Evolutionary conservation across 2,888 invertebrate genomes (phyloP), one percentile per base, ranked within the genome.

Genomic region (Gandaritis pyraliata): DNA sequence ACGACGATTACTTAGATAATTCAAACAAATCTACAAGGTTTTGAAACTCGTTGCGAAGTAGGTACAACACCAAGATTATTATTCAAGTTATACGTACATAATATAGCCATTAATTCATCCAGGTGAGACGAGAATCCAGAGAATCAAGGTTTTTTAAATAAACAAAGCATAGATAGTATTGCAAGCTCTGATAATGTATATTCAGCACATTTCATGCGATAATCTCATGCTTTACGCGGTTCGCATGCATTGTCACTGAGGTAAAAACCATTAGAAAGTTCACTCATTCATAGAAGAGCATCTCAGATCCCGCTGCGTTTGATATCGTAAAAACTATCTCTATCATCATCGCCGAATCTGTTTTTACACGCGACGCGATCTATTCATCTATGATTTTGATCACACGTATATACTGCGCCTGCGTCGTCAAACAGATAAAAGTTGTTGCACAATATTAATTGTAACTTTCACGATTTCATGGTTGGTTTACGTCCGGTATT

Each of bases 231-330:
- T 64, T 66, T 62, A 66, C 59, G 52, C 60, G 71, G 67, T 71
- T 72, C 67, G 63, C 63, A 72, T 63, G 63, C 56, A 63, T 67
- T 64, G 53, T 68, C 62, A 68, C 71, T 75, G 72, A 68, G 66
- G 68, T 72, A 65, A 73, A 72, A 78, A 73, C 72, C 72, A 80
- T 73, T 82, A 82, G 88, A 89, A 88, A 90, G 87, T 86, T 74
- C 72, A 73, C 74, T 72, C 69, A 77, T 78, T 70, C 65, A 71
- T 73, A 78, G 65, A 73, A 78, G 73, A 78, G 66, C 60, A 72
- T 70, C 43, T 16, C 75, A 74, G 76, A 74, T 78, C 81, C 77
- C 76, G 78, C 81, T 82, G 75, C 77, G 76, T 77, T 80, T 36
- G 30, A 51, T 57, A 54, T 58, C 33, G 18, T 57, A 58, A 58